These are phyloP conservation scores for Catocala nupta DNA, from an alignment of 2,888 invertebrate genomes.

Conservation along the genomic window DNA sequence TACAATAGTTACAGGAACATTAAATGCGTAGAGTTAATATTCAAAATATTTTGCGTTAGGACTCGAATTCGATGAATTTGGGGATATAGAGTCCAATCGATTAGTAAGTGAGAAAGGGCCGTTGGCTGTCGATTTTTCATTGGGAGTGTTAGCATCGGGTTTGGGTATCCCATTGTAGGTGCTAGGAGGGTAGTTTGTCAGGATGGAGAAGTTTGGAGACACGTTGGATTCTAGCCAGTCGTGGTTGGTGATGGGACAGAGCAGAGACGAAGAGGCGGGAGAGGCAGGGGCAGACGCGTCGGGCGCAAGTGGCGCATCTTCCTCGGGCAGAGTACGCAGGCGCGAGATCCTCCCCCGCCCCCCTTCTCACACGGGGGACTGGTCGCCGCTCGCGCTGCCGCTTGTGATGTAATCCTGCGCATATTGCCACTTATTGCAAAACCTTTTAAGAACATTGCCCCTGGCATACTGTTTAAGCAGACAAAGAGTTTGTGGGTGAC, in stretches of 20 bases:
- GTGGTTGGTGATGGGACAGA: conserved; percentile 39
- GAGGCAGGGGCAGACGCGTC: conserved; percentile 66
- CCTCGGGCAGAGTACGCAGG: conserved; percentile 81
- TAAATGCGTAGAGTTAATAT: conserved; percentile 45
- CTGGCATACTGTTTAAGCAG: too few species aligned
- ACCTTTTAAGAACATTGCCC: not conserved
- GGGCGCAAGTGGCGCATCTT: conserved; percentile 64
- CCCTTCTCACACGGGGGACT: conserved; percentile 84
- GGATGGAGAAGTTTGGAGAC: conserved; percentile 22
- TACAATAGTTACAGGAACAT: conserved; percentile 43
- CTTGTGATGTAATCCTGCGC: conserved; percentile 82
- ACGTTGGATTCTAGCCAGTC: conserved; percentile 36
- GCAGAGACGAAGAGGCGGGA: conserved; percentile 65
- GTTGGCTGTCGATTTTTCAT: conserved; percentile 34
- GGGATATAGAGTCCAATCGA: conserved; percentile 36
- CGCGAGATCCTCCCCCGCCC: conserved; percentile 84
- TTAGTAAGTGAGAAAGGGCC: conserved; percentile 44
- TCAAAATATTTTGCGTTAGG: conserved; percentile 40
- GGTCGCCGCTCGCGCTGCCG: conserved; percentile 82
- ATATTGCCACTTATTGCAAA: not conserved
- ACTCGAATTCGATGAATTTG: conserved; percentile 36
- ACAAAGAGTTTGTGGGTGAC: not conserved
- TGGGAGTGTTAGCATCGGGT: conserved; percentile 22
- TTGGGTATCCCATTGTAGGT: conserved; percentile 28
- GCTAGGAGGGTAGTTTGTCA: conserved; percentile 12